phyloP scores from a whole-genome alignment of 1,140 invertebrate species.

The Anastrepha ludens region DNA sequence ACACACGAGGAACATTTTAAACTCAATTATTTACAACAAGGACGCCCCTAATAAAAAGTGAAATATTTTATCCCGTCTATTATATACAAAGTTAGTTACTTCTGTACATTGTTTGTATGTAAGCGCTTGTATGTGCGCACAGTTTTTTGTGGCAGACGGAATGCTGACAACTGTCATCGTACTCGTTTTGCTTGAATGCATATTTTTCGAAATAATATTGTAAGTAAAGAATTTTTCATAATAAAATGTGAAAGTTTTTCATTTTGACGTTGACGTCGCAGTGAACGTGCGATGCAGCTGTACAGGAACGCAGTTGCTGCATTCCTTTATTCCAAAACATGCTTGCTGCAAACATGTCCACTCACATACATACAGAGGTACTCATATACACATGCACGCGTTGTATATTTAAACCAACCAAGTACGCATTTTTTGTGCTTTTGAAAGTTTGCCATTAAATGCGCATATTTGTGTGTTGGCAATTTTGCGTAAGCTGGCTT shows the following conservation, averaged over 20 bases:
- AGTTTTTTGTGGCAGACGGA: neutral
- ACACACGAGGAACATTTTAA: too few species aligned
- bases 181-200: neutral
- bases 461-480: neutral
- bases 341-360: neutral
- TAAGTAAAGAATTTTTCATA: slow-evolving; percentile 21
- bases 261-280: neutral
- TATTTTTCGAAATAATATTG: slow-evolving; percentile 6
- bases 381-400: neutral
- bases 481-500: neutral
- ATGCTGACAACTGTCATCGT: neutral
- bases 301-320: neutral
- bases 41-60: too few species aligned
- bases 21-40: too few species aligned
- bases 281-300: neutral
- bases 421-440: neutral
- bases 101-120: too few species aligned
- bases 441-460: neutral
- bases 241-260: slow-evolving; percentile 24
- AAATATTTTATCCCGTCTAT: too few species aligned
- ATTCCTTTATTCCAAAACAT: neutral
- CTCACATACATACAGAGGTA: neutral
- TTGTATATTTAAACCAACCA: neutral
- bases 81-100: too few species aligned
- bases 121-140: too few species aligned